phyloP scores from a whole-genome alignment of 2,113 vertebrate species.

The Hiodon tergisus region DNA sequence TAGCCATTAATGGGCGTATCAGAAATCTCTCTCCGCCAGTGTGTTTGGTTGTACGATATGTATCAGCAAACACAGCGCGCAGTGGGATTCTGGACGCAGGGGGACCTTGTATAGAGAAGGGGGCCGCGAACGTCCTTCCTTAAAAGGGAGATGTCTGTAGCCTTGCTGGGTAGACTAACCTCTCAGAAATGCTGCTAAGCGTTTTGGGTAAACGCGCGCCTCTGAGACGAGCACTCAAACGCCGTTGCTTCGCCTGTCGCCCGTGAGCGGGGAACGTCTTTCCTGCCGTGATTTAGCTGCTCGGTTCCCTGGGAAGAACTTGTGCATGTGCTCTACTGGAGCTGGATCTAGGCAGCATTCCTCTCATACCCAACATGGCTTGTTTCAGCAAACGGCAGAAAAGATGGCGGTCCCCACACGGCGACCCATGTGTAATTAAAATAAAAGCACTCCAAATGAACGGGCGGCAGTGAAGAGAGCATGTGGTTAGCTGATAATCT shows the following conservation, averaged over 20 bases:
- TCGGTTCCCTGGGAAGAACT: neutral
- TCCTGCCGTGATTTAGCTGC: neutral
- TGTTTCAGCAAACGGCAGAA: neutral
- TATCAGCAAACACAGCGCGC: neutral
- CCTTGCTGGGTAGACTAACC: neutral
- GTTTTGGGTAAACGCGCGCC: slow-evolving; percentile 6
- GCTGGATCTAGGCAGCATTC: too few relatives aligned
- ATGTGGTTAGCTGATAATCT: too few relatives aligned
- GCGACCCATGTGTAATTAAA: neutral
- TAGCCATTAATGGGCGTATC: too few relatives aligned
- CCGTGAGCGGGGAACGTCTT: neutral
- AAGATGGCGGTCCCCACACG: neutral
- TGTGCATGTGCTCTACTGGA: neutral
- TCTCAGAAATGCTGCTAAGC: slow-evolving; percentile 12
- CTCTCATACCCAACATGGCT: too few relatives aligned
- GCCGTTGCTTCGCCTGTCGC: neutral
- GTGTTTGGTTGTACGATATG: too few relatives aligned
- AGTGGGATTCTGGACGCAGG: neutral
- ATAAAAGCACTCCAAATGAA: neutral
- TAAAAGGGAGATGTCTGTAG: slow-evolving; percentile 27
- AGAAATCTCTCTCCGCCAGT: too few relatives aligned
- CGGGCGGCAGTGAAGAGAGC: too few relatives aligned
- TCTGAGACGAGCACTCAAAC: neutral
- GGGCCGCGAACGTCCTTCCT: slow-evolving; percentile 1
- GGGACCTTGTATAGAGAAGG: neutral